A percentile compares a stretch with the other conserved stretches of the same genome.
These are phyloP conservation scores for human DNA, from an alignment of 2,113 vertebrate species.

Conservation along the genomic window GRCh38 chr6:98075501-98076000, in stretches of 20 bases:
- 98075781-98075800: background rate
- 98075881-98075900: background rate
- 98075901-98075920: background rate
- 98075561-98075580: background rate
- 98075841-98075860: background rate
- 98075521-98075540: background rate
- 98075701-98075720: background rate
- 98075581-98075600: background rate
- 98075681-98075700: background rate
- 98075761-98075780: background rate
- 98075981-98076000: background rate
- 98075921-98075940: background rate
- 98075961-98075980: background rate
- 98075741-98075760: background rate
- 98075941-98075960: constrained; percentile 3
- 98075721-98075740: background rate
- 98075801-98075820: background rate
- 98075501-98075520: background rate
- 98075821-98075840: background rate
- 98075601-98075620: background rate
- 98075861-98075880: background rate
- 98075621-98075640: background rate
- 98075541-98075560: background rate
- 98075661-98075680: background rate
- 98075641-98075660: background rate